phyloP scores from a whole-genome alignment of 2,113 vertebrate genomes.

The Nannospalax galili region DNA sequence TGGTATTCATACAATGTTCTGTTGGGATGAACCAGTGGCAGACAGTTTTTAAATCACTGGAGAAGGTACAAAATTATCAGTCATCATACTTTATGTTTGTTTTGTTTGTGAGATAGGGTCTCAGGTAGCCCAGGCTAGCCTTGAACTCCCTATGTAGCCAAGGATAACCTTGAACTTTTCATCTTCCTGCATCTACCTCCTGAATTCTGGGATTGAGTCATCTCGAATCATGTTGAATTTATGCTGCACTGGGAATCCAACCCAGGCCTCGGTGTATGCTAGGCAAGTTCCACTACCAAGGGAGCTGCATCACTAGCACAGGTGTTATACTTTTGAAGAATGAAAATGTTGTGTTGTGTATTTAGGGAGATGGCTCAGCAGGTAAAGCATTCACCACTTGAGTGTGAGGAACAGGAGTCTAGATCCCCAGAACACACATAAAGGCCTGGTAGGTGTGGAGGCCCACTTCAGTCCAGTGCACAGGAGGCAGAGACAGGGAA shows the following conservation, averaged over 20 bases:
- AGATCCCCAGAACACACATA: not conserved
- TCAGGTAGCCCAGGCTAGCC: not conserved
- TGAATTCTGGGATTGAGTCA: not conserved
- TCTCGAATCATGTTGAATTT: not conserved
- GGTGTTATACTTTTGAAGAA: too few species aligned
- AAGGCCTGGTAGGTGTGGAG: not conserved
- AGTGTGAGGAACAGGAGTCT: not conserved
- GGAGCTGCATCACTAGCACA: not conserved
- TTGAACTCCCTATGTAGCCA: not conserved
- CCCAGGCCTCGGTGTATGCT: not conserved
- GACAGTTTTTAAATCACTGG: not conserved
- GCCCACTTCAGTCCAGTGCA: not conserved
- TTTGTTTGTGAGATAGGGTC: not conserved
- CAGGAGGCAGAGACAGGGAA: not conserved
- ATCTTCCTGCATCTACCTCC: not conserved
- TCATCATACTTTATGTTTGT: not conserved
- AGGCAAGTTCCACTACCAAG: too few species aligned
- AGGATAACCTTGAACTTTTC: not conserved
- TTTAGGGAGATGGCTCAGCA: too few species aligned
- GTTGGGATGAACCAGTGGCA: not conserved
- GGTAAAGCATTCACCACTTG: too few species aligned
- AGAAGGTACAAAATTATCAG: not conserved
- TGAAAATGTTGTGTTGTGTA: not conserved
- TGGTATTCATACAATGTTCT: not conserved
- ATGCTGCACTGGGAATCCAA: too few species aligned